These are phyloP conservation scores for Tetragnatha versicolor DNA, from an alignment of 1,140 invertebrate species.

Conservation along the genomic window DNA sequence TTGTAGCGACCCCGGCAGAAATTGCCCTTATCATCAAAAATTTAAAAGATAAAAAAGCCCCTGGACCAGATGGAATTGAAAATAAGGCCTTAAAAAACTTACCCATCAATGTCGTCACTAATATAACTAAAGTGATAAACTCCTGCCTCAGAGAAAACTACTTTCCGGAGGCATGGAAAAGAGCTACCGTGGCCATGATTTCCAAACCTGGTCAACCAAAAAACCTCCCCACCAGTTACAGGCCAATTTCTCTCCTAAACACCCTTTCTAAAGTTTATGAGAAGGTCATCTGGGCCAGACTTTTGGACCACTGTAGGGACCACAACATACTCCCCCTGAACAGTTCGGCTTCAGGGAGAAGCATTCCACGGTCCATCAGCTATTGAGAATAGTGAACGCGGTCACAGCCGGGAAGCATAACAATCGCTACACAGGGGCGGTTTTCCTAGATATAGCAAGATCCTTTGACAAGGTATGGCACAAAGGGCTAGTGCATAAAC, in stretches of 20 bases:
- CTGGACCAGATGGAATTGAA: background rate
- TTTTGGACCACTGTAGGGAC: background rate
- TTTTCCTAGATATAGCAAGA: background rate
- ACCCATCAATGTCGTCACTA: background rate
- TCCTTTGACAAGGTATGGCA: background rate
- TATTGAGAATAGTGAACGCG: background rate
- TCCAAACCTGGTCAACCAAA: background rate
- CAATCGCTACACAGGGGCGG: background rate
- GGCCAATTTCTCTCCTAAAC: background rate
- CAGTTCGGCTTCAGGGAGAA: background rate
- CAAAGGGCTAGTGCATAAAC: background rate
- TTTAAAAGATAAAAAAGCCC: background rate
- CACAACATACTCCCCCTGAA: background rate
- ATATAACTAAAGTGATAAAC: background rate
- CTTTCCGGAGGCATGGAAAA: background rate
- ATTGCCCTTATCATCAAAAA: background rate
- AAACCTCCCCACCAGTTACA: background rate
- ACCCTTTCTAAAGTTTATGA: background rate
- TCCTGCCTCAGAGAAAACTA: background rate
- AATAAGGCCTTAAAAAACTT: background rate
- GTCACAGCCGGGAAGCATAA: background rate
- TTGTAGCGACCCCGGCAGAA: background rate
- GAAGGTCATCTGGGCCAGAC: background rate
- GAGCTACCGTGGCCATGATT: background rate
- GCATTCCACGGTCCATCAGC: background rate